Base-by-base conservation (phyloP, 2,888 invertebrate species). In the Dasysyrphus albostriatus region DNA sequence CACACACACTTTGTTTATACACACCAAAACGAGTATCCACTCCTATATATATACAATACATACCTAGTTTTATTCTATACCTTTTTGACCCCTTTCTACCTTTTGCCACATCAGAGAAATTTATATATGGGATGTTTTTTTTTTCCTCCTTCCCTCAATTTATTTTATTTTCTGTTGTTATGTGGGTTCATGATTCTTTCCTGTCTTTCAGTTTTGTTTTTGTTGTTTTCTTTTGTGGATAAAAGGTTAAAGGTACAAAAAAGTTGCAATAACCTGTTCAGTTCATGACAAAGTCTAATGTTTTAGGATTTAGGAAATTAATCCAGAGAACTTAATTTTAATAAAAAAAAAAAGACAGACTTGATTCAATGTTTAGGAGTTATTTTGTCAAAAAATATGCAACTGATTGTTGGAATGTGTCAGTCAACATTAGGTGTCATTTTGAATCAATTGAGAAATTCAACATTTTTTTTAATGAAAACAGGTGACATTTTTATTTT, bases 61-160 rank as follows among this genome's bases (percentile, higher is more conserved):
- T 49, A 12, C 24, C 19, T 16, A 14, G 19, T 14, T 24, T 3
- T 32, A 24, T 37, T 8, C 14, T 54, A 10, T 19, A 69, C 51
- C 69, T 69, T 24, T 32, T 69, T 69, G 69, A 54, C 69, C 54
- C 51, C 69, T 39, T 69, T 69, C 54, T 19, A 69, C 69, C 54
- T 69, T 69, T 54, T 24, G 42, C 69, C 47, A 39, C 37, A 54
- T 54, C 54, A 39, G 69, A 54, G 19, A 69, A 39, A 29, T 39
- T 69, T 69, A 54, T 69, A 49, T 49, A 49, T 34, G 54, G 54
- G 24, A 49, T 37, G 6, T 67, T 10, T 49, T 34, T 32, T 24
- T 1, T 24, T 24, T 12, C 49, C 34, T 32, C 16, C 49, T 19
- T 32, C 16, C 49, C 34, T 32, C 49, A 49, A 8, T 54, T 63